phyloP scores from a whole-genome alignment of 1,140 invertebrate genomes.

The Gonioctena quinquepunctata region DNA sequence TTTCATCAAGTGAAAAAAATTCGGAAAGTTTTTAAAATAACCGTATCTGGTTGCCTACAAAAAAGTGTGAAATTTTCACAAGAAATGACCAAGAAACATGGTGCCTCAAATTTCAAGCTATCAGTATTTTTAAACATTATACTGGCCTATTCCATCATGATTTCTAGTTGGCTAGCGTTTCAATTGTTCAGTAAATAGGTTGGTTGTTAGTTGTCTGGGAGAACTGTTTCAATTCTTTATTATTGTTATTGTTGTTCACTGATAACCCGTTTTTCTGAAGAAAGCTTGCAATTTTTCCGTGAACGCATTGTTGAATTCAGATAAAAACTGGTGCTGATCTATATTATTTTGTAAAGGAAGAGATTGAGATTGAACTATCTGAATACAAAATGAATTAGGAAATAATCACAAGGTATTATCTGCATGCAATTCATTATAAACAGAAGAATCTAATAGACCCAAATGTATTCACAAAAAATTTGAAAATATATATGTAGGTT shows the following conservation, averaged over 20 bases:
- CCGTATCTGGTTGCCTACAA: no score
- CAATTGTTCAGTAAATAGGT: slow-evolving; percentile 8
- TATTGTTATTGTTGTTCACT: not conserved
- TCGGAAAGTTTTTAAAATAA: no score
- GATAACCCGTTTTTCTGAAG: not conserved
- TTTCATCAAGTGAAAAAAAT: no score
- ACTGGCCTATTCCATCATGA: not conserved
- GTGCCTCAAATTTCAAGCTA: not conserved
- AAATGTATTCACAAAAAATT: no score
- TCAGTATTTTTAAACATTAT: not conserved
- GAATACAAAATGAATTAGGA: no score
- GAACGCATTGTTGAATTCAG: not conserved
- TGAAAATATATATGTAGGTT: no score
- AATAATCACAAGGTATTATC: no score
- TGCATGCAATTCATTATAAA: no score
- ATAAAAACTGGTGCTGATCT: not conserved
- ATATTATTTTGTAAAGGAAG: not conserved
- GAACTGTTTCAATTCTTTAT: not conserved
- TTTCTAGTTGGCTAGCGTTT: slow-evolving; percentile 4
- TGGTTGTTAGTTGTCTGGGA: not conserved
- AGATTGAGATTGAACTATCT: no score
- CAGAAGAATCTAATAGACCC: no score
- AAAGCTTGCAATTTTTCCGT: not conserved
- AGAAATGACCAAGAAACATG: no score
- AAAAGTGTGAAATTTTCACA: no score